A percentile compares a stretch with the other conserved stretches of the same genome.
phyloP scores from a whole-genome alignment of 1,140 invertebrate genomes.

The Nylanderia fulva region DNA sequence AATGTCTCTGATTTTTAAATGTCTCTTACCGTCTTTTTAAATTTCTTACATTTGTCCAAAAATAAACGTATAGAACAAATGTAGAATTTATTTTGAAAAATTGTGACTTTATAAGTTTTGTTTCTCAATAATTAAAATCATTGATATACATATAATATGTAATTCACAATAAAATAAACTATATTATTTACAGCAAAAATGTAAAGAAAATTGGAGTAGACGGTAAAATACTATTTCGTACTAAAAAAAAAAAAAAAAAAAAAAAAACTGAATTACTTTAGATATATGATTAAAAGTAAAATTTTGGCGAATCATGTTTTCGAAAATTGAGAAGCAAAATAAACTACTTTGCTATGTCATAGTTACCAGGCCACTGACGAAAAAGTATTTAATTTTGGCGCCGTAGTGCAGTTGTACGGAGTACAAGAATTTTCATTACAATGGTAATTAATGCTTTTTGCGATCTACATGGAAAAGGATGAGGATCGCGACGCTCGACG shows the following conservation, averaged over 20 bases:
- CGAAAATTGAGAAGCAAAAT: constrained; percentile 17
- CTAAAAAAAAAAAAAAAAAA: background rate
- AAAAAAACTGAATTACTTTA: background rate
- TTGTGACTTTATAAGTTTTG: background rate
- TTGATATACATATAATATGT: too few species aligned
- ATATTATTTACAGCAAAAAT: too few species aligned
- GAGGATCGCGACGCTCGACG: constrained; percentile 33
- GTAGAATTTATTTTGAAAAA: background rate
- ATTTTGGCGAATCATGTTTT: background rate
- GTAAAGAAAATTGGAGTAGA: too few species aligned
- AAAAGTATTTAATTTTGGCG: constrained; percentile 13
- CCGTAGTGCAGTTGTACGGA: background rate
- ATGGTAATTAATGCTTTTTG: constrained; percentile 50
- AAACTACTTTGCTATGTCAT: background rate
- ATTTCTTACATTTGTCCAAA: constrained; percentile 22
- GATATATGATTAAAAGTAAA: background rate
- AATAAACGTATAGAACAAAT: background rate
- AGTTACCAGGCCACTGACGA: background rate
- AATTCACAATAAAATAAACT: too few species aligned
- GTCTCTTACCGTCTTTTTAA: background rate
- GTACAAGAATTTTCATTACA: constrained; percentile 42
- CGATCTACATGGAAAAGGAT: constrained; percentile 29
- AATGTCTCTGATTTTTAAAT: constrained; percentile 32
- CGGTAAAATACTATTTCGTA: too few species aligned
- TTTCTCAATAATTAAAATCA: background rate